Evolutionary conservation across 1,140 invertebrate genomes (phyloP), one percentile per base, ranked within the genome.

Genomic region (Calosoma granatense): DNA sequence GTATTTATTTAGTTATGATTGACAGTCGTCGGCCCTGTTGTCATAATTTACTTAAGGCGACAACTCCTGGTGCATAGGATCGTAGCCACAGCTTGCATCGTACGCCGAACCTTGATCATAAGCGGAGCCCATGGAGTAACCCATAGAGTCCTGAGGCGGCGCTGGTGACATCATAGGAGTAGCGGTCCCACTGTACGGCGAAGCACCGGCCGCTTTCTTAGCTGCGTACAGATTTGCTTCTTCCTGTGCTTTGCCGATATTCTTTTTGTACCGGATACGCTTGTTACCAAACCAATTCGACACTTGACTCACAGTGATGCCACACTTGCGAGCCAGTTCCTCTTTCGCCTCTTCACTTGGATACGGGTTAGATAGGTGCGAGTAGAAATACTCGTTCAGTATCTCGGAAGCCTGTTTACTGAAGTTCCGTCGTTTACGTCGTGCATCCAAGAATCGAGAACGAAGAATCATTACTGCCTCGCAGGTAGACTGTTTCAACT

Each of bases 221-320:
- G 96, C 95, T 62, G 96, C 96, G 74, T 99, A 99, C 64, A 99
- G 79, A 76, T 98, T 98, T 30, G 97, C 97, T 77, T 99, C 97
- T 77, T 99, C 97, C 74, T 99, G 96, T 56, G 97, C 96, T 78
- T 99, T 99, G 62, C 96, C 95, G 62, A 99, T 99, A 75, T 99
- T 99, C 80, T 99, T 99, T 86, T 99, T 99, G 78, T 99, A 99
- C 68, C 97, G 87, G 79, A 99, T 99, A 70, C 97, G 85, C 74
- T 99, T 99, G 79, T 99, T 99, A 62, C 97, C 97, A 74, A 99
- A 99, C 97, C 97, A 99, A 82, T 95, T 96, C 56, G 92, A 95
- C 56, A 96, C 92, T 88, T 95, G 80, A 67, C 92, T 93, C 20
- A 99, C 95, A 36, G 97, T 99, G 71, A 99, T 99, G 68, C 94